phyloP scores from a whole-genome alignment of 2,113 vertebrate species.

The Gallinago media region DNA sequence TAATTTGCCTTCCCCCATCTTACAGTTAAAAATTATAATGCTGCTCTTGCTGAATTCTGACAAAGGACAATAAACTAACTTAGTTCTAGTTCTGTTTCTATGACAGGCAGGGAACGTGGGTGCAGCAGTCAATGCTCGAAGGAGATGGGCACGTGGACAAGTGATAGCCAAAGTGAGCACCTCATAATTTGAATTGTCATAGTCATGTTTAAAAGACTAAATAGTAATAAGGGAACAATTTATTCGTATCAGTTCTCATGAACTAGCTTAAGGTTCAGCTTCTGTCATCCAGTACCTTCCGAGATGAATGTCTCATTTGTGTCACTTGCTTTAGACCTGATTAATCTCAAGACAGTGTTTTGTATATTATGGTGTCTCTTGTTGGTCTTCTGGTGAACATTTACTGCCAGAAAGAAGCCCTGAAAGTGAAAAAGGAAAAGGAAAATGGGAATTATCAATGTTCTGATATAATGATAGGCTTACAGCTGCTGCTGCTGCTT shows the following conservation, averaged over 20 bases:
- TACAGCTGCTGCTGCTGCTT: neutral
- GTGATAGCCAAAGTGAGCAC: fast-evolving
- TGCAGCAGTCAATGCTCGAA: neutral
- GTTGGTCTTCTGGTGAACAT: neutral
- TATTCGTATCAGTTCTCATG: neutral
- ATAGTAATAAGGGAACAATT: neutral
- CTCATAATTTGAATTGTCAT: neutral
- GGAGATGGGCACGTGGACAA: fast-evolving
- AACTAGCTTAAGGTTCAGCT: neutral
- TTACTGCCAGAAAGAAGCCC: neutral
- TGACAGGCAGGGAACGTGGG: neutral
- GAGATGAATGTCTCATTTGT: neutral
- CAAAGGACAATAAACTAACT: neutral
- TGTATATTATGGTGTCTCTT: neutral
- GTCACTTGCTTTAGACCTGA: neutral
- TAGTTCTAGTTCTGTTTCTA: neutral
- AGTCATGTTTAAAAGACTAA: neutral
- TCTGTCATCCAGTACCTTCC: neutral
- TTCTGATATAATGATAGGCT: neutral
- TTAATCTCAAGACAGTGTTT: neutral
- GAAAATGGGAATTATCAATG: neutral
- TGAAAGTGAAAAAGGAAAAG: neutral
- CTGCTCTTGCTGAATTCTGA: neutral
- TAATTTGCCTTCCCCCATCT: neutral
- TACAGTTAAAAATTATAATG: neutral